These are phyloP conservation scores for Mastomys natalensis DNA, from an alignment of 2,113 vertebrate genomes.

Conservation along the genomic window DNA sequence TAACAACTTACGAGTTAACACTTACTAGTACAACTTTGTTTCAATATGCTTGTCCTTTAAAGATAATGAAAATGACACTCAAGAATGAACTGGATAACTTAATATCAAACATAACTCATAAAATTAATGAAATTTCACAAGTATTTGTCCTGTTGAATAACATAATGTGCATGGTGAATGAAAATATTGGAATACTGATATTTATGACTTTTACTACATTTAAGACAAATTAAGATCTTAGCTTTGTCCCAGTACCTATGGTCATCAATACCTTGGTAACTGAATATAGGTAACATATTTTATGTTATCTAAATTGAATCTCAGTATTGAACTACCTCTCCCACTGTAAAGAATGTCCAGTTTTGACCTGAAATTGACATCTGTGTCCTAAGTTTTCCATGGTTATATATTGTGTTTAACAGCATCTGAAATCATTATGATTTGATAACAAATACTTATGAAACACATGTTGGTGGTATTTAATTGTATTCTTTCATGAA, in stretches of 20 bases:
- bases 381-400: slow-evolving; percentile 5
- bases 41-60: slow-evolving; percentile 23
- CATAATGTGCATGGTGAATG: slow-evolving; percentile 11
- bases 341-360: neutral
- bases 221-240: slow-evolving; percentile 18
- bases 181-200: neutral
- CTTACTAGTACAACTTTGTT: slow-evolving; percentile 11
- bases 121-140: slow-evolving; percentile 40
- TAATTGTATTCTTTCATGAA: slow-evolving; percentile 42
- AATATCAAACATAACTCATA: neutral
- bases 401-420: neutral
- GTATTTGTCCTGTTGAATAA: slow-evolving; percentile 6
- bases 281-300: neutral
- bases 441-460: slow-evolving; percentile 45
- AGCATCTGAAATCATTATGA: slow-evolving; percentile 45
- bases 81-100: neutral
- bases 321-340: neutral
- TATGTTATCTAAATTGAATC: slow-evolving; percentile 38
- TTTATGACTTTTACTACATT: neutral
- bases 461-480: slow-evolving; percentile 17
- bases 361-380: slow-evolving; percentile 41
- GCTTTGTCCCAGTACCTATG: neutral
- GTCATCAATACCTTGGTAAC: slow-evolving; percentile 40
- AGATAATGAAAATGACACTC: neutral
- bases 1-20: slow-evolving; percentile 4